These are phyloP conservation scores for Dynastes grantii DNA, from an alignment of 2,888 invertebrate genomes.

Conservation along the genomic window DNA sequence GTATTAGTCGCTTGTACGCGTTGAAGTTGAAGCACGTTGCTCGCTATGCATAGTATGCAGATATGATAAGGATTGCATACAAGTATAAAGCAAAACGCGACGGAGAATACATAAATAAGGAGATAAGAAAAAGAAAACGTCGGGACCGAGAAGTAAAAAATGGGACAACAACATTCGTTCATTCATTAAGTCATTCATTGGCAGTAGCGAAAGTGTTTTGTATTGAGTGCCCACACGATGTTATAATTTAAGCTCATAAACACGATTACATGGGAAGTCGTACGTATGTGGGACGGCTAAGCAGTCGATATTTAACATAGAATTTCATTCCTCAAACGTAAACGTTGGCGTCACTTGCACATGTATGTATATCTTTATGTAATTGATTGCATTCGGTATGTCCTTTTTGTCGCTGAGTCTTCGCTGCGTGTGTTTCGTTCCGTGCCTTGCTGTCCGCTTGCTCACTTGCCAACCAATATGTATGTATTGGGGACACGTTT, in stretches of 20 bases:
- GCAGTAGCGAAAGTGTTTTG: conserved; percentile 53
- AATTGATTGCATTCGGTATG: conserved; percentile 47
- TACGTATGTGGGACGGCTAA: conserved; percentile 48
- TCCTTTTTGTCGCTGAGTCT: conserved; percentile 44
- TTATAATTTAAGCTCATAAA: conserved; percentile 55
- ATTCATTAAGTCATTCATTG: conserved; percentile 52
- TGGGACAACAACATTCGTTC: conserved; percentile 31
- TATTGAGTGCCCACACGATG: conserved; percentile 41
- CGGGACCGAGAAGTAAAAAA: conserved; percentile 10
- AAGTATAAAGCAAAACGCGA: conserved; percentile 8
- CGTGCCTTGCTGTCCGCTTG: no score
- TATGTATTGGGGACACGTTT: conserved; percentile 48
- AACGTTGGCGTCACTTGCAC: conserved; percentile 54
- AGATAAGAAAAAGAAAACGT: conserved; percentile 29
- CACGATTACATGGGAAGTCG: conserved; percentile 52
- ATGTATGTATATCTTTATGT: conserved; percentile 48
- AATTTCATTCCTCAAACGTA: conserved; percentile 55
- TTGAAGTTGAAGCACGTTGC: background rate
- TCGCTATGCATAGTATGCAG: conserved; percentile 27
- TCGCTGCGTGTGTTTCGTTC: conserved; percentile 25
- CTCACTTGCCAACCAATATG: background rate
- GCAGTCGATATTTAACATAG: conserved; percentile 56
- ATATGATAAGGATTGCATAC: conserved; percentile 33
- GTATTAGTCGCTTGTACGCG: conserved; percentile 1
- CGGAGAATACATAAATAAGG: conserved; percentile 23